Conservation (phyloP, 2,797 vertebrate genomes). For the Hyperoplus immaculatus region DNA sequence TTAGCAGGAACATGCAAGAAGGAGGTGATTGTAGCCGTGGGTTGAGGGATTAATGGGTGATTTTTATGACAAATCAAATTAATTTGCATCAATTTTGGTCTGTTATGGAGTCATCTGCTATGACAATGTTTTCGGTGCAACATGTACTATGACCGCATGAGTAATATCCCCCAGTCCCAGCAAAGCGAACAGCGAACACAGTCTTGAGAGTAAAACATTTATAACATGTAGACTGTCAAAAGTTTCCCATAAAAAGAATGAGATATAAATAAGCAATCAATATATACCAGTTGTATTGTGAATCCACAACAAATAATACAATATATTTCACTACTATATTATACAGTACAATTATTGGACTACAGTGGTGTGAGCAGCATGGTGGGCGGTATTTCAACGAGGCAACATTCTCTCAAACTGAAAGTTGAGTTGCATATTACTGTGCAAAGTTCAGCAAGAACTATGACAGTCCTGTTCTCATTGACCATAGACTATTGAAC, state of each 20-base stretch:
- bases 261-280: conserved; percentile 21
- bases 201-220: neutral
- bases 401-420: neutral
- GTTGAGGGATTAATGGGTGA: conserved; percentile 51
- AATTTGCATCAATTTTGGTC: conserved; percentile 45
- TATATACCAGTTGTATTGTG: conserved; percentile 32
- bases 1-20: conserved; percentile 73
- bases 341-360: neutral
- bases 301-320: conserved; percentile 4
- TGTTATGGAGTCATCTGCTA: conserved; percentile 48
- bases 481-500: conserved; percentile 22
- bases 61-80: conserved; percentile 51
- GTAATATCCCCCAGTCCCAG: neutral
- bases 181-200: neutral
- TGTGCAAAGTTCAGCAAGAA: neutral
- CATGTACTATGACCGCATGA: neutral
- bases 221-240: neutral
- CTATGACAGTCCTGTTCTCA: conserved; percentile 5
- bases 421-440: conserved; percentile 5
- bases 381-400: neutral
- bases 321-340: conserved; percentile 11
- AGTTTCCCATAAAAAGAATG: neutral
- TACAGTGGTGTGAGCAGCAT: neutral
- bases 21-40: conserved; percentile 74
- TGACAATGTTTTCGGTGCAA: conserved; percentile 4